These are phyloP conservation scores for Caenorhabditis sulstoni DNA, from an alignment of 2,888 invertebrate genomes.

Conservation along the genomic window DNA sequence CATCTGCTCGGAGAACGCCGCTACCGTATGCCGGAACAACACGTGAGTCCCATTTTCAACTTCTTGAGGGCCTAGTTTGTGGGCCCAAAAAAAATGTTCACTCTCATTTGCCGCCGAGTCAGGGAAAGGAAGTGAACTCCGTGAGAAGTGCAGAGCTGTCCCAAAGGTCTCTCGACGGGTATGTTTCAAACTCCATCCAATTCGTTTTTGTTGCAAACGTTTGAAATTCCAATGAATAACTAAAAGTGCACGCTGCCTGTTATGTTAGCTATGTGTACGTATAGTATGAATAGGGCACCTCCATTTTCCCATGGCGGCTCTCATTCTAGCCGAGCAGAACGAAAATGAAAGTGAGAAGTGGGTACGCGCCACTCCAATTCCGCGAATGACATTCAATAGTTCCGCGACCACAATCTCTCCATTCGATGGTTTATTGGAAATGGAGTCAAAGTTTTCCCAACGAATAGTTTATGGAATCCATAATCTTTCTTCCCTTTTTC, in stretches of 20 bases:
- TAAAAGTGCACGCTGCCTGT: conserved; percentile 25
- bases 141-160: conserved; percentile 5
- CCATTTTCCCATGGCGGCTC: conserved; percentile 12
- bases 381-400: conserved; percentile 19
- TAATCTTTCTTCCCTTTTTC: neutral
- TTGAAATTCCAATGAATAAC: conserved; percentile 39
- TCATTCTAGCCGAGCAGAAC: neutral
- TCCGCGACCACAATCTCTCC: conserved; percentile 14
- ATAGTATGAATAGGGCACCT: conserved; percentile 36
- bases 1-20: conserved; percentile 77
- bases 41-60: conserved; percentile 72
- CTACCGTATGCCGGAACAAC: conserved; percentile 76
- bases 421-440: neutral
- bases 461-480: conserved; percentile 34
- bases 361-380: conserved; percentile 32
- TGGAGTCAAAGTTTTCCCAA: neutral
- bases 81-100: conserved; percentile 10
- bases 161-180: neutral
- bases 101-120: conserved; percentile 31
- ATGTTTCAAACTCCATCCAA: neutral
- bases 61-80: conserved; percentile 16
- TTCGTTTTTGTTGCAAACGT: neutral
- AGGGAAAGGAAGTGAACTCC: neutral
- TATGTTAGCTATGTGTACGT: conserved; percentile 18
- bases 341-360: conserved; percentile 17